Percentiles rank a stretch among this genome's conserved stretches.
Evolutionary conservation across 2,797 vertebrate species (phyloP).

Genomic region (Rallus crepitans): DNA sequence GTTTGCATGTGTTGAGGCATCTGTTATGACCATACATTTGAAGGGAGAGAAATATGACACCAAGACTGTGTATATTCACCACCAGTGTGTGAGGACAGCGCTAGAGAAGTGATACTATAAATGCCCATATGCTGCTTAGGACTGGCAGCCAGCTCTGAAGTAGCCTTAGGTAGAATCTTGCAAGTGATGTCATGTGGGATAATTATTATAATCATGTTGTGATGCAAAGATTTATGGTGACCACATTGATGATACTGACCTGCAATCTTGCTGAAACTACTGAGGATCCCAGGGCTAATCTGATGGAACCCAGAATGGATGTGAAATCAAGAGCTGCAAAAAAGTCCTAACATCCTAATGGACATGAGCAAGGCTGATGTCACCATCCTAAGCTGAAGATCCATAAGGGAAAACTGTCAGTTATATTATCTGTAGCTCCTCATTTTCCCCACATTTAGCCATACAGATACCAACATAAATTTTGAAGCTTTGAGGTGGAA

Average conservation of each 20-base stretch:
- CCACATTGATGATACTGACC: not conserved
- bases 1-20: not conserved
- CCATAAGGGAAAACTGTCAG: not conserved
- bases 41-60: not conserved
- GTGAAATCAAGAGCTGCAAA: not conserved
- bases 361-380: not conserved
- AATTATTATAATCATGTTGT: not conserved
- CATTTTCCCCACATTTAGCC: not conserved
- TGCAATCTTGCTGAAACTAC: not conserved
- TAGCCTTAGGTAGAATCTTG: not conserved
- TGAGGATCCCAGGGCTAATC: not conserved
- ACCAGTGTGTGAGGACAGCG: fast-evolving
- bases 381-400: not conserved
- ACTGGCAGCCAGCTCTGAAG: not conserved
- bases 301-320: not conserved
- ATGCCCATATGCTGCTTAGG: fast-evolving
- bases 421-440: not conserved
- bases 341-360: not conserved
- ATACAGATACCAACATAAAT: not conserved
- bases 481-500: not conserved
- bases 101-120: not conserved
- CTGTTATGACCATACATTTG: not conserved
- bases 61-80: not conserved
- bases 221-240: not conserved
- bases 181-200: not conserved